Evolutionary conservation across 1,140 invertebrate species (phyloP), one percentile per base, ranked within the genome.

Genomic region (Microplitis mediator): DNA sequence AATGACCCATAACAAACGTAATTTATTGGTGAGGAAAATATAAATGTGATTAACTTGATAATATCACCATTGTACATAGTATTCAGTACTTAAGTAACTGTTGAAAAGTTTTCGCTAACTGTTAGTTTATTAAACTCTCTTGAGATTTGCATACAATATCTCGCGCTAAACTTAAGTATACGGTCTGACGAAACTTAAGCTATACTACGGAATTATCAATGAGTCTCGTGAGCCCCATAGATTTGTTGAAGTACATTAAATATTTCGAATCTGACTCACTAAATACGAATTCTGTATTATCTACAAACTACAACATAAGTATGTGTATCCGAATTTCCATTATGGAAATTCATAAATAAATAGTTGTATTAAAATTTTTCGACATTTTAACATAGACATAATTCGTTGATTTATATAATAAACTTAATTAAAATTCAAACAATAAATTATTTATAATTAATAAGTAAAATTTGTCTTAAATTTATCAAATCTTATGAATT

Each of bases 141-240:
- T 16, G 23, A 60, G 31, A 60, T 34, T 60, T 31, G 58, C 23
- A 60, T 60, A 60, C 23, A 63, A 63, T 63, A n/a, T 36, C 61
- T 32, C n/a, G n/a, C 34, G 32, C 8, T 31, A 31, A 61, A 61
- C 16, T 32, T 61, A n/a, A 14, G 32, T 35, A n/a, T 31, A 35
- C 31, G n/a, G 13, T 51, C 39, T 32, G 39, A 65, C 39, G 16
- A 50, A 31, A 65, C 9, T n/a, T 65, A 31, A 67, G 65, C 52
- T 67, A 67, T 52, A 67, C 69, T 54, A 35, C 60, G 31, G 66
- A 68, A 69, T 69, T 31, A 11, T 36, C 51, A 54, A 62, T 71
- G 61, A 71, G 35, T 63, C 69, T 54, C 58, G 69, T 13, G 34
- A 54, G 61, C 54, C n/a, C 69, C 36, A 71, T 63, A 63, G 69